Conservation (phyloP, 2,888 invertebrate genomes). For the Microctonus brassicae region DNA sequence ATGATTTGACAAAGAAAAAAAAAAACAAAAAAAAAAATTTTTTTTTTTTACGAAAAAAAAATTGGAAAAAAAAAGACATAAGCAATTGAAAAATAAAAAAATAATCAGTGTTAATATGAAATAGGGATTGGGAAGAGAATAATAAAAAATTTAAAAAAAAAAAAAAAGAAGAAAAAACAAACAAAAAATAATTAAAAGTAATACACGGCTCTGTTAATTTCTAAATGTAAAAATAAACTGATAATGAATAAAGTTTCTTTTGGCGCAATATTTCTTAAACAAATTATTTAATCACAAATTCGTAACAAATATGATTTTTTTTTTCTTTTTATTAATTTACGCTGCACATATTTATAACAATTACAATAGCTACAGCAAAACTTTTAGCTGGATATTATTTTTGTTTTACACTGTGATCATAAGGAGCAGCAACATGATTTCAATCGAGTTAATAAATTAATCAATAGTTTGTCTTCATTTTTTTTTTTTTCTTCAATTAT, state of each 20-base stretch:
- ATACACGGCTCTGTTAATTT: slow-evolving; percentile 27
- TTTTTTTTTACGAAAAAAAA: too few species aligned
- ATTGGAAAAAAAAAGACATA: slow-evolving; percentile 18
- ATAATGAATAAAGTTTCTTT: slow-evolving; percentile 31
- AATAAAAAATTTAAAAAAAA: too few species aligned
- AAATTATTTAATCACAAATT: neutral
- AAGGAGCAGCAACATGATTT: slow-evolving; percentile 3
- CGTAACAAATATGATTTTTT: slow-evolving; percentile 31
- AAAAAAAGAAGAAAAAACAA: slow-evolving; percentile 16
- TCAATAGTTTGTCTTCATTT: slow-evolving; percentile 13
- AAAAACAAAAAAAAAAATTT: slow-evolving; percentile 30
- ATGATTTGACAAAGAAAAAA: slow-evolving; percentile 27
- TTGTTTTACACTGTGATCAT: neutral
- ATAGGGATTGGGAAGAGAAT: slow-evolving; percentile 4
- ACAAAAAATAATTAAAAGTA: neutral
- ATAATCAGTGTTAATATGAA: slow-evolving; percentile 5
- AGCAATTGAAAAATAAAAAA: slow-evolving; percentile 4
- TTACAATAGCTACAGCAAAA: neutral
- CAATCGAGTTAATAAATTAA: slow-evolving; percentile 22
- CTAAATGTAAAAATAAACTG: slow-evolving; percentile 24
- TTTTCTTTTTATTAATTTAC: slow-evolving; percentile 17
- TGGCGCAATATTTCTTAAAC: slow-evolving; percentile 17
- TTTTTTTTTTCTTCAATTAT: slow-evolving; percentile 1
- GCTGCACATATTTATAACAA: slow-evolving; percentile 25
- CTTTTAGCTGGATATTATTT: neutral